Base-by-base conservation (phyloP, 2,888 invertebrate species). In the Melanotus villosus region DNA sequence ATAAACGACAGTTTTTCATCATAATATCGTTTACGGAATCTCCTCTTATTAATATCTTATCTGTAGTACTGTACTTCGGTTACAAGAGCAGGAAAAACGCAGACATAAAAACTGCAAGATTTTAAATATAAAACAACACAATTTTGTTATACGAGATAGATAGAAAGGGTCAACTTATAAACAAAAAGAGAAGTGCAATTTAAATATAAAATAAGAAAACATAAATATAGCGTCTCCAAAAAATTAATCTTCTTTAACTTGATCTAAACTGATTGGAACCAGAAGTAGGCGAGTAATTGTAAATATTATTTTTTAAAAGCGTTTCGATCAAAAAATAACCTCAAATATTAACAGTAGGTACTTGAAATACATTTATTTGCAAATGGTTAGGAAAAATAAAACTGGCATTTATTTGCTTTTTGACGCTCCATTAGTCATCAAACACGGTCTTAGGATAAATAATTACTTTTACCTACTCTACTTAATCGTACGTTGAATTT, bases 391-490 rank as follows among this genome's bases (percentile, higher is more conserved):
- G 34, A 34, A 12, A 34, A 34, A 34, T 34, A 34, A n/a, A 34
- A 34, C 34, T 3, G 41, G 16, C 41, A 41, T 41, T 41, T 16
- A 41, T 41, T 41, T 41, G 41, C 41, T 41, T 41, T 41, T 41
- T 16, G 41, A 16, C 16, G 41, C 16, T 18, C 16, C 41, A 41
- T 7, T 41, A 6, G 41, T 1, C 41, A 41, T 41, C 18, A 41
- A 41, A 41, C 41, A 16, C 7, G 1, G 12, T 41, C 16, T 41
- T 18, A n/a, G 4, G 1, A 41, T 16, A 41, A 41, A 41, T 41
- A 41, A 41, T 41, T 16, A 16, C 6, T 16, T 14, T 41, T 16
- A 26, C 26, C 3, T 26, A 26, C 7, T 41, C 16, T 5, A 41
- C 18, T 41, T 18, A 41, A 41, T 7, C 18, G 41, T 14, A 14